Base-by-base conservation (phyloP, 1,140 invertebrate species). In the Dendroctonus ponderosae region DNA sequence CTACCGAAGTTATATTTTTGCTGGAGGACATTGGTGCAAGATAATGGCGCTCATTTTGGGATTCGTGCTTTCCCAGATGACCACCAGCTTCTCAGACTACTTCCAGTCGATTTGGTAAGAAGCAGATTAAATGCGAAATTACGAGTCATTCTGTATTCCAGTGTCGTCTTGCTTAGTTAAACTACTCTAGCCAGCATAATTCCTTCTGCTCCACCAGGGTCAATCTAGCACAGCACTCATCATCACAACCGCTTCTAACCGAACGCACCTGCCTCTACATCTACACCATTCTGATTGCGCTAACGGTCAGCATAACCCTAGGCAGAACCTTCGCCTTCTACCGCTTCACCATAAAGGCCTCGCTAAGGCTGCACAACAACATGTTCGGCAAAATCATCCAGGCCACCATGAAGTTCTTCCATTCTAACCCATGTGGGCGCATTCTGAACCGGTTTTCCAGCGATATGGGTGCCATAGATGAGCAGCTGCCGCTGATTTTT, bases 371-470 rank as follows among this genome's bases (percentile, higher is more conserved):
- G 0, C 94, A 97, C 74, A 90, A 96, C 74, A 80, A 79, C 7
- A 94, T 97, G 87, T 96, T 96, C 72, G 78, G 81, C n/a, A 88
- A 87, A 54, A 85, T 97, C 2, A 85, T 93, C 41, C 82, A 88
- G 5, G 89, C 91, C 0, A 90, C 89, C 0, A 94, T 96, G 84
- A 82, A 85, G 6, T 97, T 97, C 79, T 97, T 97, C 78, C 92
- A 94, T 71, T 88, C 86, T 8, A 96, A 96, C 78, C 88, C 91
- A 3, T 83, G 82, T 67, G 91, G 89, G 7, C 80, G 91, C 6
- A 92, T 90, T n/a, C 75, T 91, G 3, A 91, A 91, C 74, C 76
- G 89, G 46, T 91, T 91, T 71, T 85, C 88, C 2, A 90, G 89
- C 76, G 89, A 91, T 69, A 83, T 90, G 73, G 89, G 90, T 0